Conservation (phyloP, 2,888 invertebrate genomes). For the Lepidochrysops patricia region DNA sequence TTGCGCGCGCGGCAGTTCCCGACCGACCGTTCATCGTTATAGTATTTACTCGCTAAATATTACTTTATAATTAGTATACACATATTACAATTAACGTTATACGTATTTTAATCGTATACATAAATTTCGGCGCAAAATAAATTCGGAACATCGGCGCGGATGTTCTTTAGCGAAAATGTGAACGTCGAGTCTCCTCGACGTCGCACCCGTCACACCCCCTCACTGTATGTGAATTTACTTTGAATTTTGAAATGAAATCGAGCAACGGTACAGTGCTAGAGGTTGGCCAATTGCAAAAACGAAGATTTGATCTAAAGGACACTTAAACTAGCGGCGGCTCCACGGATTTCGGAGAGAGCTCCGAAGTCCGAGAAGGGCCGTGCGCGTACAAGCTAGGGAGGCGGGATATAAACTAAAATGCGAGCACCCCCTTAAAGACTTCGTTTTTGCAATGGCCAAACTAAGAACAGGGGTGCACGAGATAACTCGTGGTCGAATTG, state of each 20-base stretch:
- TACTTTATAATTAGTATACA: constrained; percentile 66
- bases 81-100: constrained; percentile 73
- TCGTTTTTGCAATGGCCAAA: constrained; percentile 84
- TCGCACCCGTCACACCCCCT: constrained; percentile 69
- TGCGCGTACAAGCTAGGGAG: constrained; percentile 58
- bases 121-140: constrained; percentile 67
- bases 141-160: constrained; percentile 53
- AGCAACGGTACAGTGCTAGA: constrained; percentile 63
- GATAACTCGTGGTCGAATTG: constrained; percentile 84
- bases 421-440: constrained; percentile 81
- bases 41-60: constrained; percentile 49
- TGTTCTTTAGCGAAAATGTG: constrained; percentile 39
- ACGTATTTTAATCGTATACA: constrained; percentile 73
- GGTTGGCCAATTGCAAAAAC: constrained; percentile 76
- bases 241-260: constrained; percentile 38
- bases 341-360: constrained; percentile 35
- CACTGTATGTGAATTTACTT: constrained; percentile 49
- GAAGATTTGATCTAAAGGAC: constrained; percentile 71
- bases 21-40: constrained; percentile 24
- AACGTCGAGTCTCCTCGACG: constrained; percentile 22
- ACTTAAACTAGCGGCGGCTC: constrained; percentile 55
- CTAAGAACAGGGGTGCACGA: constrained; percentile 90
- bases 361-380: constrained; percentile 32
- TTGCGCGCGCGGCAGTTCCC: constrained; percentile 26
- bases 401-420: constrained; percentile 73